Evolutionary conservation across 2,113 vertebrate species (phyloP), one percentile per base, ranked within the genome.

Genomic region (Chloropsis cyanopogon): DNA sequence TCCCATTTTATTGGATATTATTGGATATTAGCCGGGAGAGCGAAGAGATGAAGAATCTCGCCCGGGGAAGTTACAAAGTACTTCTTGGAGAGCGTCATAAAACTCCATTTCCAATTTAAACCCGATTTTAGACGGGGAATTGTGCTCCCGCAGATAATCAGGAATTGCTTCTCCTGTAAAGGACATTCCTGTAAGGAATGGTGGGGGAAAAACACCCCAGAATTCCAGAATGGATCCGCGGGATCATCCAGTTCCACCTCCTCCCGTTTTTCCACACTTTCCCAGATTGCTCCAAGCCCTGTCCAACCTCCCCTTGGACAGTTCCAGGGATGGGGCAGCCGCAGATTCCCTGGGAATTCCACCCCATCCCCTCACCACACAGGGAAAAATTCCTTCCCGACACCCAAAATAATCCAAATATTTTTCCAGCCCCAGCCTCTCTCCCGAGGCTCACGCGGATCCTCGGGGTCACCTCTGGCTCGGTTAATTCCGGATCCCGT

Each of bases 351-450:
- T 9, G 22, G 39, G 46, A 68, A 59, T 86, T 42, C 4, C 13
- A 35, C 35, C 5, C 35, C 70, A 57, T 12, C 23, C 9, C 42
- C 60, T 66, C 35, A 7, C 7, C 5, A 17, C 44, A 7, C 16
- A 17, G 25, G 60, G 25, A 14, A 50, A 29, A 59, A 59, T 25
- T 39, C 16, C 28, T 57, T 42, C 52, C 71, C 22, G 7, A 12
- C 1, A 37, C 52, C 46, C 39, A 29, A 9, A 1, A 16, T 2
- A 21, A 66, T 57, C 4, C 0, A 8, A 52, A 37, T 11, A 23
- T 37, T 77, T 68, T 77, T 20, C 61, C 52, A 33, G 54, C 1
- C 44, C n/a, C 6, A 65, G 69, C 54, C 24, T 72, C 13, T 5
- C 56, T n/a, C 46, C 3, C n/a, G n/a, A n/a, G 1, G 24, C 41